These are phyloP conservation scores for Mus spretus DNA, from an alignment of 2,797 vertebrate species.

Conservation along the genomic window DNA sequence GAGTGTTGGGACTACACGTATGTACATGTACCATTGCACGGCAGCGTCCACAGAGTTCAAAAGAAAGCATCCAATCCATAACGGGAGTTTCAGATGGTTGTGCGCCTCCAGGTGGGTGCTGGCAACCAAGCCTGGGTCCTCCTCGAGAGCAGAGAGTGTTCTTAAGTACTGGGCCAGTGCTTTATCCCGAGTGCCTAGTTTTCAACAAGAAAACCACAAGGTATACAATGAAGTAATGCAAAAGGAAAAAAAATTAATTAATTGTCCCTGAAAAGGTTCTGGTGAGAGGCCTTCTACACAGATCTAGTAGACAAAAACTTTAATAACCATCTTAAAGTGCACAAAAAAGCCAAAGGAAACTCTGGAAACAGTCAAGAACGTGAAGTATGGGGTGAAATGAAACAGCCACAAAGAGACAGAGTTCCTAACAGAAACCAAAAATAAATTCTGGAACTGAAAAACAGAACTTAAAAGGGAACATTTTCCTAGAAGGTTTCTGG, in stretches of 20 bases:
- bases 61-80: no score
- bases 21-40: no score
- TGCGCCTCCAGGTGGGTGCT: neutral
- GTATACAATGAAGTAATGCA: neutral
- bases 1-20: neutral
- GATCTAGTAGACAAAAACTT: neutral
- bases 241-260: neutral
- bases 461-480: neutral
- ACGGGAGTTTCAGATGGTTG: neutral
- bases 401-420: neutral
- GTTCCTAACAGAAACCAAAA: neutral
- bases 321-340: neutral
- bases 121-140: neutral
- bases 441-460: neutral
- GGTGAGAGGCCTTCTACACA: neutral
- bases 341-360: neutral
- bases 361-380: neutral
- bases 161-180: neutral
- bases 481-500: neutral
- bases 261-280: neutral
- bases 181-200: neutral
- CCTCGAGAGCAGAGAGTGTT: neutral
- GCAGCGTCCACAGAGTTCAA: neutral
- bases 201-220: slow-evolving; percentile 4
- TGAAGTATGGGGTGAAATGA: neutral